A percentile compares a stretch with the other conserved stretches of the same genome.
Conservation (phyloP, 1,140 invertebrate species). For the Notospermus geniculatus region DNA sequence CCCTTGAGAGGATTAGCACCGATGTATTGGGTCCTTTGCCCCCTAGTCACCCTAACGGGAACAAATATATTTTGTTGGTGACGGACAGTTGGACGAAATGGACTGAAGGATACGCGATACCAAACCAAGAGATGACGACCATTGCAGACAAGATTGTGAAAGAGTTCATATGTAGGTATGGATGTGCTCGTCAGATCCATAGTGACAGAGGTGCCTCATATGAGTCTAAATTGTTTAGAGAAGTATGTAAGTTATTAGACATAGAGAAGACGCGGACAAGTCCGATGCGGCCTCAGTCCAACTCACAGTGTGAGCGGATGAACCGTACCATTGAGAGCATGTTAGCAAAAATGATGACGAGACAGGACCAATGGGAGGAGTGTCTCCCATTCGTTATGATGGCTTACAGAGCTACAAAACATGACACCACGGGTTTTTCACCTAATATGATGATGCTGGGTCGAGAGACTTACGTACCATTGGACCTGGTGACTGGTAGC, state of each 20-base stretch:
- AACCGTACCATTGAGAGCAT: slow-evolving; percentile 35
- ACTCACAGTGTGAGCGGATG: slow-evolving; percentile 42
- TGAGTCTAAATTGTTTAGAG: too few species aligned
- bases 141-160: too few species aligned
- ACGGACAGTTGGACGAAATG: slow-evolving; percentile 36
- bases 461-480: slow-evolving; percentile 17
- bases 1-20: too few species aligned
- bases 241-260: slow-evolving; percentile 21
- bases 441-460: slow-evolving; percentile 23
- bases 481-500: slow-evolving; percentile 24
- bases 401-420: slow-evolving; percentile 20
- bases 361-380: slow-evolving; percentile 25
- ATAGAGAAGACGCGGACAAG: slow-evolving; percentile 32
- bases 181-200: slow-evolving; percentile 23
- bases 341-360: slow-evolving; percentile 18
- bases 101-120: slow-evolving; percentile 29
- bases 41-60: too few species aligned
- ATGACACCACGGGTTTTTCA: slow-evolving; percentile 13
- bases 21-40: too few species aligned
- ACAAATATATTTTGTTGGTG: slow-evolving; percentile 37
- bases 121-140: slow-evolving; percentile 28
- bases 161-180: slow-evolving; percentile 23
- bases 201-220: slow-evolving; percentile 24
- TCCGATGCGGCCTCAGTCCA: slow-evolving; percentile 43
- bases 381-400: slow-evolving; percentile 19